Conservation (phyloP, 2,888 invertebrate genomes). For the Cryptops parisi region DNA sequence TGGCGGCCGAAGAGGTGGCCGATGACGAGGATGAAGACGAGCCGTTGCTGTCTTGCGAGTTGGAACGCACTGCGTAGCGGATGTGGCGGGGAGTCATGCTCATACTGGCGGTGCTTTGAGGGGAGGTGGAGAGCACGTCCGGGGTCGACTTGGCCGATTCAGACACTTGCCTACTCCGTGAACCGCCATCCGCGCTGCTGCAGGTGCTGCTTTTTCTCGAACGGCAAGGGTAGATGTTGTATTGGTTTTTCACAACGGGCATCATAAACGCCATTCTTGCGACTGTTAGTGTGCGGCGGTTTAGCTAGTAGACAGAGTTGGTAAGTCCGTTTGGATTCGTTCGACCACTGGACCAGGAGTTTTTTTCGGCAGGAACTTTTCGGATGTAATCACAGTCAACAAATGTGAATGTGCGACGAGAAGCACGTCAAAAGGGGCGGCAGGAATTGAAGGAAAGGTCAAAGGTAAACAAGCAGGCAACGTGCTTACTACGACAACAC, state of each 20-base stretch:
- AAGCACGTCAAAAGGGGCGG: background rate
- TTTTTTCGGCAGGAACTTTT: too few relatives aligned
- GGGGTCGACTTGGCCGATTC: constrained; percentile 58
- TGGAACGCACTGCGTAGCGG: constrained; percentile 13
- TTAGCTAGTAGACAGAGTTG: background rate
- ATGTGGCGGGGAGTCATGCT: background rate
- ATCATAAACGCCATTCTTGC: constrained; percentile 78
- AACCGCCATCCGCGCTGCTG: constrained; percentile 5
- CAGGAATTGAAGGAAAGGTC: background rate
- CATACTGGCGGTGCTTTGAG: constrained; percentile 32
- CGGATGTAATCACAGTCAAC: too few relatives aligned
- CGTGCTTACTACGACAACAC: too few relatives aligned
- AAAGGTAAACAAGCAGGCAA: constrained; percentile 1
- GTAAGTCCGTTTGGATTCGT: background rate
- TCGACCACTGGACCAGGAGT: too few relatives aligned
- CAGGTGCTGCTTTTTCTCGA: constrained; percentile 43
- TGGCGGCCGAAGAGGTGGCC: constrained; percentile 3
- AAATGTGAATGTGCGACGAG: background rate
- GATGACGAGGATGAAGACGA: constrained; percentile 2
- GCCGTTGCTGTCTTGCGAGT: constrained; percentile 39
- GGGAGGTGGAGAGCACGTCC: constrained; percentile 51
- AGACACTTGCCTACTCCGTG: constrained; percentile 40
- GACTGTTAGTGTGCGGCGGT: background rate
- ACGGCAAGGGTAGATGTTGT: constrained; percentile 74
- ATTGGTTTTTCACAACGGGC: constrained; percentile 86